Evolutionary conservation across 2,113 vertebrate genomes (phyloP).

Genomic region (Oriolus oriolus): DNA sequence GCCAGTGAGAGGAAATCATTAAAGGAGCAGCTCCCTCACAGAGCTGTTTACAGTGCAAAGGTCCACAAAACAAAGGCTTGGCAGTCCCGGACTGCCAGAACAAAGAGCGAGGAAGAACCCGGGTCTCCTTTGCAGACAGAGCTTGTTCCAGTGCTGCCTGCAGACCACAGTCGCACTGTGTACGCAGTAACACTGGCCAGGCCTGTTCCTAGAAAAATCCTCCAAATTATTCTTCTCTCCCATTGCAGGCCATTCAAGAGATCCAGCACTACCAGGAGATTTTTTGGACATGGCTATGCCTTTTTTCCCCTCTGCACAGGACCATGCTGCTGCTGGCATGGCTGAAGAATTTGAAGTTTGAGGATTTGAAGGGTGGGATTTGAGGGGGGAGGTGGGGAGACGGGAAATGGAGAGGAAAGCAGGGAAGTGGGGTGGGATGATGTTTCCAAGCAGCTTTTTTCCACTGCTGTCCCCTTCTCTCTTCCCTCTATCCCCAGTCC

Average conservation of each 20-base stretch:
- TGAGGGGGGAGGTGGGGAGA: neutral
- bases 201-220: neutral
- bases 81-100: neutral
- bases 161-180: neutral
- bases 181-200: rapidly evolving
- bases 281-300: neutral
- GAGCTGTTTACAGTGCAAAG: neutral
- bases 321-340: rapidly evolving
- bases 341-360: neutral
- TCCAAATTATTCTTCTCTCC: neutral
- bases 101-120: rapidly evolving
- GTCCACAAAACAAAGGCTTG: neutral
- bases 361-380: neutral
- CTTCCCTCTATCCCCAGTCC: neutral
- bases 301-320: neutral
- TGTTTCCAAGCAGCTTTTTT: neutral
- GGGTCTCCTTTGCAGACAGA: rapidly evolving
- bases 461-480: neutral
- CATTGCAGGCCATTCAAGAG: neutral
- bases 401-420: neutral
- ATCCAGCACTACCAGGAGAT: neutral
- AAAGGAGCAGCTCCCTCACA: neutral
- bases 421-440: neutral
- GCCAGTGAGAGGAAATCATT: neutral
- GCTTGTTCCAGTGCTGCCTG: neutral